Base-by-base conservation (phyloP, 1,140 invertebrate species). In the Drosophila sturtevanti region DNA sequence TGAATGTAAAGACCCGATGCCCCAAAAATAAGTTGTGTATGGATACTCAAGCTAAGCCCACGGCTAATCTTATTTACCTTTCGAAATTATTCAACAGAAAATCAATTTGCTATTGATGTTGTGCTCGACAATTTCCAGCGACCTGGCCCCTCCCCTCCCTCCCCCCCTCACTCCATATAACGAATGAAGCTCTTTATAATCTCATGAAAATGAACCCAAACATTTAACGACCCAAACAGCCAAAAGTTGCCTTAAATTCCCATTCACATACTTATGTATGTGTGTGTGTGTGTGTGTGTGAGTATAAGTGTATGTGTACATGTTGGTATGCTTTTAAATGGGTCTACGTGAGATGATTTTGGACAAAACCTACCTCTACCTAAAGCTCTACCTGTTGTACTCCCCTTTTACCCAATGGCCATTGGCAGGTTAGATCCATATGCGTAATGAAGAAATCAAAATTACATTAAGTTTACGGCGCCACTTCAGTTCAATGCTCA, bases 81-180 rank as follows among this genome's bases (percentile, higher is more conserved):
- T 65, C 56, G 44, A 65, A 77, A 77, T 77, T 77, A 77, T 77
- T 77, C 62, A 77, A 62, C 51, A 63, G 68, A 68, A 77, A 77
- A 78, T 78, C 75, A 78, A 78, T 78, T 78, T 78, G 58, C 75
- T 34, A 77, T 77, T 77, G 73, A 77, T 72, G 74, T 77, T 70
- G 54, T 37, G 37, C 60, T 37, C 51, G 38, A 63, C 35, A 56
- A 69, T 71, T 64, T 52, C 54, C 66, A 55, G n/a, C 31, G 16
- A 69, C 31, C 22, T 59, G 1, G n/a, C n/a, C n/a, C n/a, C n/a
- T n/a, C n/a, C n/a, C n/a, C n/a, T n/a, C n/a, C n/a, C n/a, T n/a
- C n/a, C n/a, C n/a, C n/a, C 14, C 24, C 31, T 11, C 12, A 10
- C 14, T 21, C 27, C 3, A 31, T 31, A 1, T 31, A 6, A 1